These are phyloP conservation scores for Gracilinanus agilis DNA, from an alignment of 2,113 vertebrate species.

Conservation along the genomic window DNA sequence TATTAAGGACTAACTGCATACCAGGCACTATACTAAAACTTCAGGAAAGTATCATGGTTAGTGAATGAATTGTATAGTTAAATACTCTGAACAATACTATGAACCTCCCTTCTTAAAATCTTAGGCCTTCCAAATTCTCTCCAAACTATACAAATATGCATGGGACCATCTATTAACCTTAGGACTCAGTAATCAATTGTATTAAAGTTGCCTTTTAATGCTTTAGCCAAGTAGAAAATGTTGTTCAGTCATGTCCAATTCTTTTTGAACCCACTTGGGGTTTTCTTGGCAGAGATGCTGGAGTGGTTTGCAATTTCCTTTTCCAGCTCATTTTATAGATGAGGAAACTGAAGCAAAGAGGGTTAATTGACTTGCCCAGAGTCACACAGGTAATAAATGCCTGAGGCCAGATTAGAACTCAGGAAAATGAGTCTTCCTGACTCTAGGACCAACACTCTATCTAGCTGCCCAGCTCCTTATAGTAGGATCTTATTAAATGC, in stretches of 20 bases:
- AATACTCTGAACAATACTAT: not conserved
- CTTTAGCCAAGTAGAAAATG: not conserved
- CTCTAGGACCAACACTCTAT: not conserved
- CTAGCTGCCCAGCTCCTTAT: not conserved
- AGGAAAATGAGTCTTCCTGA: not conserved
- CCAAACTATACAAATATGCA: not conserved
- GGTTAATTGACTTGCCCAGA: not conserved
- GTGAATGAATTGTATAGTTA: not conserved
- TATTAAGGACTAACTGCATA: not conserved
- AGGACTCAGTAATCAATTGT: not conserved
- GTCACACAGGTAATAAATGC: not conserved
- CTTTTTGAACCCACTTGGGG: not conserved
- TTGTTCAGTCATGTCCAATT: not conserved
- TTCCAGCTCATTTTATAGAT: not conserved
- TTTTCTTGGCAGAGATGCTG: not conserved
- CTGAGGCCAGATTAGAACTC: not conserved
- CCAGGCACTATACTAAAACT: not conserved
- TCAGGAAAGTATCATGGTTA: not conserved
- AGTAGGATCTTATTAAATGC: not conserved
- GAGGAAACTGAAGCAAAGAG: not conserved
- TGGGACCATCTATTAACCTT: not conserved
- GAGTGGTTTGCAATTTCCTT: not conserved
- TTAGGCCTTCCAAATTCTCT: not conserved
- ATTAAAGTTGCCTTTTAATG: not conserved
- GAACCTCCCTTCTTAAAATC: not conserved